These are phyloP conservation scores for Brachionus koreanus DNA, from an alignment of 1,140 invertebrate species.

Conservation along the genomic window DNA sequence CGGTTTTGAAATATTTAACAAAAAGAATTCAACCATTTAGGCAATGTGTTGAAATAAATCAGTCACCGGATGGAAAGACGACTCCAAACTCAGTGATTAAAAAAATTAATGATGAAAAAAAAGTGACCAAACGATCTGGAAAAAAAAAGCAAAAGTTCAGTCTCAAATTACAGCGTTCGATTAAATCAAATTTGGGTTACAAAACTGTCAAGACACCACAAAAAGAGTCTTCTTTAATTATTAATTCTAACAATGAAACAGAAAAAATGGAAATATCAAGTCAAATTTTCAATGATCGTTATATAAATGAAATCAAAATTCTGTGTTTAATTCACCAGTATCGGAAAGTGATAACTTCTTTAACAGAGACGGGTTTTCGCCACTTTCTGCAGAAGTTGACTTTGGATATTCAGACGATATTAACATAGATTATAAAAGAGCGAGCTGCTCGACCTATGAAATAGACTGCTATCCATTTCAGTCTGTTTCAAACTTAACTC, in stretches of 20 bases:
- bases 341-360: background rate
- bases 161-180: background rate
- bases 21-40: constrained; percentile 26
- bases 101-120: background rate
- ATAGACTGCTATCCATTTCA: background rate
- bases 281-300: background rate
- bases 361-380: background rate
- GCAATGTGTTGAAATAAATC: background rate
- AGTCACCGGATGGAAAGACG: background rate
- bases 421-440: constrained; percentile 15
- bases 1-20: background rate
- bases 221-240: background rate
- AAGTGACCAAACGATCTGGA: background rate
- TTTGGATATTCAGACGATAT: background rate
- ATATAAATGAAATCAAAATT: background rate
- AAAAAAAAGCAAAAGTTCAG: constrained; percentile 2
- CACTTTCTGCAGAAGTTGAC: background rate
- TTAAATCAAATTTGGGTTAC: background rate
- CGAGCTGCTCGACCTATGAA: constrained; percentile 8
- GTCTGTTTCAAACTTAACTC: constrained; percentile 6
- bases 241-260: background rate
- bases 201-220: background rate
- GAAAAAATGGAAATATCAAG: constrained; percentile 35
- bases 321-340: background rate
- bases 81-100: background rate